Conservation (phyloP, 2,797 vertebrate genomes). For the Acomys russatus region DNA sequence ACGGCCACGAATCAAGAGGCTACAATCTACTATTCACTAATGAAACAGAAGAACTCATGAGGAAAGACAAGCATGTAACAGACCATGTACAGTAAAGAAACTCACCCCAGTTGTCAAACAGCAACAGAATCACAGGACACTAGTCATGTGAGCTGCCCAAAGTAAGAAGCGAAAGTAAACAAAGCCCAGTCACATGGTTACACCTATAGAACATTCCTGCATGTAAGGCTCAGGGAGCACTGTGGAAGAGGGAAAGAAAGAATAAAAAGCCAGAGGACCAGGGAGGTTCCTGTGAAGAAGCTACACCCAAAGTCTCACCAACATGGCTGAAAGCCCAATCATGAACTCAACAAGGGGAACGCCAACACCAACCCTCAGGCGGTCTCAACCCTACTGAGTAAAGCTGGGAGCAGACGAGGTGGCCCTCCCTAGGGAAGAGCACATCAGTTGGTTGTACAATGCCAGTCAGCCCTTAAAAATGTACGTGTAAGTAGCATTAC, state of each 20-base stretch:
- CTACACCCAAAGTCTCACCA: neutral
- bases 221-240: neutral
- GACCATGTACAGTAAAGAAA: conserved; percentile 29
- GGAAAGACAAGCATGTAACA: neutral
- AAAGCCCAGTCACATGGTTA: neutral
- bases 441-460: neutral
- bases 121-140: conserved; percentile 9
- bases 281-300: neutral
- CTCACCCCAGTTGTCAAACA: neutral
- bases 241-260: neutral
- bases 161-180: conserved; percentile 6
- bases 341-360: neutral
- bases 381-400: neutral
- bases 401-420: neutral
- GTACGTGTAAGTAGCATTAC: neutral
- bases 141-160: neutral
- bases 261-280: neutral
- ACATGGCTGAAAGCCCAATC: neutral
- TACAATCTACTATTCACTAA: neutral
- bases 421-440: neutral
- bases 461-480: neutral
- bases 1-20: neutral
- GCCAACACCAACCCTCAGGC: neutral
- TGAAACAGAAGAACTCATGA: neutral
- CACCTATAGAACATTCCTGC: neutral